phyloP scores from a whole-genome alignment of 2,113 vertebrate species.

The Cricetomys ansorgei region DNA sequence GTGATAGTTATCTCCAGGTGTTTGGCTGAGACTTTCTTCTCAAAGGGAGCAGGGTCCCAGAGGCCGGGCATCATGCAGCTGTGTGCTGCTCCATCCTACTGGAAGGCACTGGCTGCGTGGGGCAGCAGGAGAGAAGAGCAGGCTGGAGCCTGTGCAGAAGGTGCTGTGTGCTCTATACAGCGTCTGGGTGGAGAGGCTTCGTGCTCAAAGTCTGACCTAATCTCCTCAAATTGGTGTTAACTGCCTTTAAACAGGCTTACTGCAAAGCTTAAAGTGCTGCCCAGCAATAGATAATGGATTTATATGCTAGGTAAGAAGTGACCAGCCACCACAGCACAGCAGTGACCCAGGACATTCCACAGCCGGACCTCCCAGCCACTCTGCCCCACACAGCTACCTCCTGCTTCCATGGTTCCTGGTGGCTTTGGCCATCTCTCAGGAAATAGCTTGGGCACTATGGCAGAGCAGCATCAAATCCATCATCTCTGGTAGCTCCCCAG shows the following conservation, averaged over 20 bases:
- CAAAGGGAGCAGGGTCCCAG: neutral
- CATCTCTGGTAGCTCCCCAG: neutral
- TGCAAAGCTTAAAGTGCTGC: neutral
- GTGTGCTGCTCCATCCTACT: neutral
- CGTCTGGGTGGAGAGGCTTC: neutral
- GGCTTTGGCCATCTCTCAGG: neutral
- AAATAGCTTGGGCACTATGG: accelerated
- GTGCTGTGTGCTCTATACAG: accelerated
- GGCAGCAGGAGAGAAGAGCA: neutral
- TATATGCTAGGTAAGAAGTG: neutral
- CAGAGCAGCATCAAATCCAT: neutral
- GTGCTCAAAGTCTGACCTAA: neutral
- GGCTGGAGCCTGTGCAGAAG: neutral
- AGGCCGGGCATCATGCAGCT: neutral
- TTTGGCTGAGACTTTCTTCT: neutral
- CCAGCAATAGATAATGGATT: neutral
- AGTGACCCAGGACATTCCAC: neutral
- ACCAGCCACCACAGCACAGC: neutral
- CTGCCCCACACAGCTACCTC: neutral
- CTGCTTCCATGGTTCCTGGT: neutral
- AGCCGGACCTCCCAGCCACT: neutral
- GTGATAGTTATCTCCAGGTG: too few relatives aligned
- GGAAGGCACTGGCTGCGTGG: neutral
- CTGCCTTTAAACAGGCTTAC: neutral
- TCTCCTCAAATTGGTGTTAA: neutral